Percentiles rank a stretch among this genome's conserved stretches.
Evolutionary conservation across 2,888 invertebrate genomes (phyloP).

Genomic region (Andrena minutula): DNA sequence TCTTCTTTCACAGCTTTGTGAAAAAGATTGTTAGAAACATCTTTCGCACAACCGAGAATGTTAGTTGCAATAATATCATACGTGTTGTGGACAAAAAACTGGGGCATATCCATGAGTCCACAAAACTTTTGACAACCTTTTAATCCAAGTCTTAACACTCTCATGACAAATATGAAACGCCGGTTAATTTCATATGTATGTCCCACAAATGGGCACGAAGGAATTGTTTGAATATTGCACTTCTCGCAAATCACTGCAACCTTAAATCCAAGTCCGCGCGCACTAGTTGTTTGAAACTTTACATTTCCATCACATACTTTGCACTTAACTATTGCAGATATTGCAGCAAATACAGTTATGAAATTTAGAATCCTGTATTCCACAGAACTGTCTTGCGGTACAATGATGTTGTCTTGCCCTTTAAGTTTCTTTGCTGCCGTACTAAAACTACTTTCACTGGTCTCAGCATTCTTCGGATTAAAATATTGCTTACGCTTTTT

Average conservation of each 20-base stretch:
- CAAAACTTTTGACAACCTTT: not conserved
- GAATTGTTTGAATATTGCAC: not conserved
- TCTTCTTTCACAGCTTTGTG: not conserved
- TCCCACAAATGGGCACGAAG: not conserved
- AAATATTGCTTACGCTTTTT: too few relatives aligned
- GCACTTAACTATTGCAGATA: constrained; percentile 1
- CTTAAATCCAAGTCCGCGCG: not conserved
- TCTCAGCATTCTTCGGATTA: too few relatives aligned
- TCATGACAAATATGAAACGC: not conserved
- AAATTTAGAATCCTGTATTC: constrained; percentile 4
- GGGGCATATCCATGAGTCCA: not conserved
- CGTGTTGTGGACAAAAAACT: not conserved
- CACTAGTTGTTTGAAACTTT: not conserved
- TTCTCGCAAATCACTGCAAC: not conserved
- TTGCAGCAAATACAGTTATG: constrained; percentile 4
- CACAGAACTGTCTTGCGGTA: not conserved
- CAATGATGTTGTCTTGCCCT: not conserved
- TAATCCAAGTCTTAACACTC: not conserved
- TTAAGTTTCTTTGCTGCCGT: too few relatives aligned
- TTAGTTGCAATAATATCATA: not conserved
- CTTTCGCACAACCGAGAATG: not conserved
- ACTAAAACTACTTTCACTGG: too few relatives aligned
- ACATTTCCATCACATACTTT: constrained; percentile 1
- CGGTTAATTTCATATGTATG: not conserved
- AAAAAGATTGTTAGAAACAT: not conserved